Conservation (phyloP, 2,113 vertebrate species). For the Halichoerus grypus region DNA sequence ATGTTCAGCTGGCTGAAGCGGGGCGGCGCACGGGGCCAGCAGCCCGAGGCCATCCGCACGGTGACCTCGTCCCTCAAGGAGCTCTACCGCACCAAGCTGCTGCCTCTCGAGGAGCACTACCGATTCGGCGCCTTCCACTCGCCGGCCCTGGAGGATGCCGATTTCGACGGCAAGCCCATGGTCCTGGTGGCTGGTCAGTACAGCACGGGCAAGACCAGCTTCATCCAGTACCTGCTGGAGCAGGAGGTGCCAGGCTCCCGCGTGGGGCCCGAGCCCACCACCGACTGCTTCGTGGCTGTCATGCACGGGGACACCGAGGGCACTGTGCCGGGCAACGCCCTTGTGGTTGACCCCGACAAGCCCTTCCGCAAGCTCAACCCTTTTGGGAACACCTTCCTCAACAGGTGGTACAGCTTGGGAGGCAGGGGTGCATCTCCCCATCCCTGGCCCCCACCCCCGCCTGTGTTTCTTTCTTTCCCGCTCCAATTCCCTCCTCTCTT, state of each 20-base stretch:
- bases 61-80: slow-evolving; percentile 94
- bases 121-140: slow-evolving; percentile 96
- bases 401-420: slow-evolving; percentile 87
- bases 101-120: slow-evolving; percentile 94
- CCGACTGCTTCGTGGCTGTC: slow-evolving; percentile 96
- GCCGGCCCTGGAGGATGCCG: slow-evolving; percentile 92
- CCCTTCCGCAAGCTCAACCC: slow-evolving; percentile 97
- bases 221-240: slow-evolving; percentile 96
- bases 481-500: not conserved
- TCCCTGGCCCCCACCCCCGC: not conserved
- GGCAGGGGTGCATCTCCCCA: not conserved
- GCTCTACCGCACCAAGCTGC: slow-evolving; percentile 92
- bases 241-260: slow-evolving; percentile 95
- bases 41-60: slow-evolving; percentile 93
- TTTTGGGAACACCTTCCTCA: slow-evolving; percentile 96
- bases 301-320: slow-evolving; percentile 94
- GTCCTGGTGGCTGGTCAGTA: slow-evolving; percentile 96
- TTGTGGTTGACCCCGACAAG: slow-evolving; percentile 95
- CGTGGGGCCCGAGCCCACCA: slow-evolving; percentile 96
- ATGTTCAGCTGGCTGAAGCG: slow-evolving; percentile 96
- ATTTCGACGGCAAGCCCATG: slow-evolving; percentile 97
- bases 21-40: slow-evolving; percentile 88
- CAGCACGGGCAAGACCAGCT: slow-evolving; percentile 96
- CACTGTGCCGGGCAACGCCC: slow-evolving; percentile 93
- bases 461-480: not conserved